phyloP scores from a whole-genome alignment of 2,797 vertebrate genomes.

The Epinephelus awoara region DNA sequence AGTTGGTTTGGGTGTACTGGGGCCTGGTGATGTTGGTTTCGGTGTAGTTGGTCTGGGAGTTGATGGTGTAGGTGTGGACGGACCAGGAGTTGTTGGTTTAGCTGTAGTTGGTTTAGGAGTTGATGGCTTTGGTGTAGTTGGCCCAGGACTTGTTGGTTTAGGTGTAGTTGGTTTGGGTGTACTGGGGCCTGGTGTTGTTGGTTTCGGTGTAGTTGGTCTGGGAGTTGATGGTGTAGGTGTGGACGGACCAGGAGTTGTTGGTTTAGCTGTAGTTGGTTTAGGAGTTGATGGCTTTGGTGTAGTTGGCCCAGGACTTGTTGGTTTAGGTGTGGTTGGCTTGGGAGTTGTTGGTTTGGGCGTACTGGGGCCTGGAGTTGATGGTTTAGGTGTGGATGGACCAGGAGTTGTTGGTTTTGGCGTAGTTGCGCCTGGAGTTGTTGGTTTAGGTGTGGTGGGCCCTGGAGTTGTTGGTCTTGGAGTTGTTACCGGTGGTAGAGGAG shows the following conservation, averaged over 20 bases:
- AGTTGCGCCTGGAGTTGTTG: background rate
- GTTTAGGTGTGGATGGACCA: constrained; percentile 4
- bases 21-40: too few relatives aligned
- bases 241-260: constrained; percentile 8
- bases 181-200: constrained; percentile 10
- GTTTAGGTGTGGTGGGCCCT: constrained; percentile 15
- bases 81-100: constrained; percentile 9
- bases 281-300: constrained; percentile 7
- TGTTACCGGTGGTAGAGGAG: background rate
- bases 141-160: background rate
- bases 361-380: constrained; percentile 2
- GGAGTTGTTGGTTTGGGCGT: constrained; percentile 38
- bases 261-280: constrained; percentile 6
- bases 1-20: too few relatives aligned
- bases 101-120: background rate
- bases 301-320: background rate
- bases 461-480: constrained; percentile 29
- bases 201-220: background rate
- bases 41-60: too few relatives aligned
- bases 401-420: constrained; percentile 25
- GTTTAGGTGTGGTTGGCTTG: background rate
- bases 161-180: constrained; percentile 1
- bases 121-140: background rate
- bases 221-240: constrained; percentile 34
- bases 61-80: constrained; percentile 31